Evolutionary conservation across 2,113 vertebrate genomes (phyloP), one percentile per base, ranked within the genome.

Genomic region (Lynx canadensis): DNA sequence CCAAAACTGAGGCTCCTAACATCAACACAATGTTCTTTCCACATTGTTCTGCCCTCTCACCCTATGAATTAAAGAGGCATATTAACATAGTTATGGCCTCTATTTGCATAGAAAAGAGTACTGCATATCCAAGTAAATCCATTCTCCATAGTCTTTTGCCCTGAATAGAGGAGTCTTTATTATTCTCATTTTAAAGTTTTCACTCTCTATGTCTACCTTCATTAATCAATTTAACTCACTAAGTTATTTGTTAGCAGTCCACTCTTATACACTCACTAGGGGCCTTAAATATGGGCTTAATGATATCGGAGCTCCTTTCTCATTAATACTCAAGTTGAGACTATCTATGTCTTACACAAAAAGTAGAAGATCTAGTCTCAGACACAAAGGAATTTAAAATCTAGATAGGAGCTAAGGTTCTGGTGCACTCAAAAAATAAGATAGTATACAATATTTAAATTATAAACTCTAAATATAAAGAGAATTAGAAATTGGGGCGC

Each of bases 311-410:
- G 76, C 19, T 91, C 81, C n/a, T 91, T 91, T 71, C 87, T 81
- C 52, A 74, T 31, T 66, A 74, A 93, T 41, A 85, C 41, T 83
- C 60, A 93, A 92, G 36, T 86, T 68, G 57, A 89, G 36, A 89
- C 21, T 19, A 50, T 57, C 21, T 19, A 50, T 57, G 38, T 76
- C 65, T 85, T 57, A 81, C 14, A 97, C 31, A 95, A 95, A 89
- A 95, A 79, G 63, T 33, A 94, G 52, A 90, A 66, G 27, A 89
- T 60, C 11, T 74, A 74, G 74, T 69, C 60, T 93, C 33, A 94
- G 16, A 55, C 76, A 97, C 60, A 83, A 96, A 96, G 41, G 52
- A 94, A 92, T 33, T 96, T 81, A 80, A 66, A 83, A 95, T 74
- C 71, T 83, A 83, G 78, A 87, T 41, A 83, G 87, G 69, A 41